Conservation (phyloP, 1,140 invertebrate species). For the Anadara kagoshimensis region DNA sequence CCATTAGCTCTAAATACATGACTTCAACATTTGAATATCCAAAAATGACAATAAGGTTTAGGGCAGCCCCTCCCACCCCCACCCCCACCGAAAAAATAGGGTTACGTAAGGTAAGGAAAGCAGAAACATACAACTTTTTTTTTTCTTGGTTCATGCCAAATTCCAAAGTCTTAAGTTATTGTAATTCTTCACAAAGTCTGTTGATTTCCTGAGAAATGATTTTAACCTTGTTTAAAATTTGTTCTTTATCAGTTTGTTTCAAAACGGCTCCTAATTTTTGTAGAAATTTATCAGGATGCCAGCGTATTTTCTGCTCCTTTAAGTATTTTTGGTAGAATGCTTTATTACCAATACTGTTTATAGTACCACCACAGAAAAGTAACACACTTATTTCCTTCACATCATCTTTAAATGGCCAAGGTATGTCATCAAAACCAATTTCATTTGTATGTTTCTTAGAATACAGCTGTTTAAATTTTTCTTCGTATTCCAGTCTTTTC, state of each 20-base stretch:
- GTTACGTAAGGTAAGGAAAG: too few species aligned
- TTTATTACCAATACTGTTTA: conserved; percentile 16
- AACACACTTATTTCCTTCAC: conserved; percentile 46
- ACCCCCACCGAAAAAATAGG: too few species aligned
- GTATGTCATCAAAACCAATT: conserved; percentile 57
- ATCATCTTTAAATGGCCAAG: conserved; percentile 57
- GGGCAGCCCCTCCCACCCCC: too few species aligned
- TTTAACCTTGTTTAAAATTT: conserved; percentile 61
- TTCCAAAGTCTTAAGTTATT: too few species aligned
- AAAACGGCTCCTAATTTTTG: conserved; percentile 61
- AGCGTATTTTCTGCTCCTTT: conserved; percentile 60
- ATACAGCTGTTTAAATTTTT: conserved; percentile 34
- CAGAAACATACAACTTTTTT: too few species aligned
- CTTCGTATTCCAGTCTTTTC: conserved; percentile 48
- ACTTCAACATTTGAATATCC: too few species aligned
- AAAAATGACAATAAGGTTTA: too few species aligned
- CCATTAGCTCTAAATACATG: too few species aligned
- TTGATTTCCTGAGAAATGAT: conserved; percentile 65
- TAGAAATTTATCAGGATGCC: conserved; percentile 70
- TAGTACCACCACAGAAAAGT: conserved; percentile 34
- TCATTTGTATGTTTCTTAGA: conserved; percentile 6
- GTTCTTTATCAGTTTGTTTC: conserved; percentile 46
- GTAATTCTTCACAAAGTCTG: neutral
- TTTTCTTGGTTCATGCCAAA: too few species aligned
- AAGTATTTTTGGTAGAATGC: conserved; percentile 55